Evolutionary conservation across 2,113 vertebrate species (phyloP).

Genomic region (Serilophus lunatus): DNA sequence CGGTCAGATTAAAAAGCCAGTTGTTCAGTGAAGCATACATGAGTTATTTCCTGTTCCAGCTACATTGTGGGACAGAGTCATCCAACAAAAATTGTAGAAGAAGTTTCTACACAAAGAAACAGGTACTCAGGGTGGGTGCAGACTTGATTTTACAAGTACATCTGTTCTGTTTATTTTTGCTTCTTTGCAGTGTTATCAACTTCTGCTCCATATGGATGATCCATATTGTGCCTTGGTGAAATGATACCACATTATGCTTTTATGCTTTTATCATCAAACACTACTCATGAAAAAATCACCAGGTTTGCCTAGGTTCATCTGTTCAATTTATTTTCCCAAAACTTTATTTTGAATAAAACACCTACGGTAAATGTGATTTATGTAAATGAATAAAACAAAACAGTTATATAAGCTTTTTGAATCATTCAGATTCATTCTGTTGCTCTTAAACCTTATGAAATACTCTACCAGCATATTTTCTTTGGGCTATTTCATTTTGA

Average conservation of each 20-base stretch:
- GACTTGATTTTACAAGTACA: conserved; percentile 79
- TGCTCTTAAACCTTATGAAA: conserved; percentile 55
- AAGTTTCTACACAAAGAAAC: conserved; percentile 71
- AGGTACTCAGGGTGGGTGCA: conserved; percentile 75
- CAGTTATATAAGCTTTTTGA: conserved; percentile 75
- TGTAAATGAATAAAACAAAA: conserved; percentile 81
- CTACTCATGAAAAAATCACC: conserved; percentile 78
- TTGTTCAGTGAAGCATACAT: neutral
- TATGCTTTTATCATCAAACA: conserved; percentile 84
- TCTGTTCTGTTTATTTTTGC: conserved; percentile 84
- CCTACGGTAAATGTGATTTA: conserved; percentile 81
- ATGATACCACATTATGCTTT: conserved; percentile 80
- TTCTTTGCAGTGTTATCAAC: conserved; percentile 76
- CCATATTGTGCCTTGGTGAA: conserved; percentile 81
- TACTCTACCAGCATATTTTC: conserved; percentile 46
- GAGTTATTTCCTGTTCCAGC: neutral
- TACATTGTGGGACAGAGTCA: conserved; percentile 16
- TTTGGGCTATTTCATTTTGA: conserved; percentile 68
- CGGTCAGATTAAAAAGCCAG: rapidly evolving
- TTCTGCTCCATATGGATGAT: conserved; percentile 81
- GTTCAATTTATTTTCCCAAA: conserved; percentile 80
- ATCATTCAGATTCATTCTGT: conserved; percentile 68
- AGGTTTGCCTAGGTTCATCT: conserved; percentile 81
- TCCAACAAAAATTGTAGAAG: conserved; percentile 52
- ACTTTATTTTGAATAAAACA: conserved; percentile 84